phyloP scores from a whole-genome alignment of 1,140 invertebrate genomes.

The Neodiprion fabricii region DNA sequence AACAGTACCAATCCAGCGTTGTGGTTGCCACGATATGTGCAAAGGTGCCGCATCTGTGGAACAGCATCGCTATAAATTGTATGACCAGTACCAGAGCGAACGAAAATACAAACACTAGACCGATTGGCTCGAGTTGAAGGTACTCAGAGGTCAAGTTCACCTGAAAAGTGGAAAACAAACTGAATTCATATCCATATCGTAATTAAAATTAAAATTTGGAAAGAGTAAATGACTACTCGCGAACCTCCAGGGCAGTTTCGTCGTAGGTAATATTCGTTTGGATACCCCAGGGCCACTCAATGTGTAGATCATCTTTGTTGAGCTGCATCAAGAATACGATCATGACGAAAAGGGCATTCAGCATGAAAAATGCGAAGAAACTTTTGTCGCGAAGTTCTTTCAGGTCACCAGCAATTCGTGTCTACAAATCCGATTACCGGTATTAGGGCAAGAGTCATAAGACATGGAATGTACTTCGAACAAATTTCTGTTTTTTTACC shows the following conservation, averaged over 20 bases:
- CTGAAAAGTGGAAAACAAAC: constrained; percentile 38
- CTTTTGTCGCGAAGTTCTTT: constrained; percentile 74
- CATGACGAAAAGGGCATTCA: constrained; percentile 84
- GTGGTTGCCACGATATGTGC: constrained; percentile 84
- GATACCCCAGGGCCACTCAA: constrained; percentile 75
- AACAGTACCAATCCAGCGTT: constrained; percentile 59
- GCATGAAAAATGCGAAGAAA: constrained; percentile 82
- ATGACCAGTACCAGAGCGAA: constrained; percentile 74
- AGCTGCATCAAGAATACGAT: constrained; percentile 81
- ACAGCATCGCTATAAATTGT: constrained; percentile 85
- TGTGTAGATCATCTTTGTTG: constrained; percentile 73
- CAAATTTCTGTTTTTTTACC: constrained; percentile 20
- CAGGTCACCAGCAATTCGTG: constrained; percentile 59
- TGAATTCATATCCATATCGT: constrained; percentile 3
- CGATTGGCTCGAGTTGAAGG: constrained; percentile 78
- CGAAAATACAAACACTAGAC: constrained; percentile 77
- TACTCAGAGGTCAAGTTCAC: constrained; percentile 62
- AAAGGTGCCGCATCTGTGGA: constrained; percentile 85
- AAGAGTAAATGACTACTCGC: neutral
- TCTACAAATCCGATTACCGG: neutral
- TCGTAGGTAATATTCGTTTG: constrained; percentile 71
- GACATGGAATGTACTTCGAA: too few species aligned
- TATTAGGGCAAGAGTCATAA: neutral
- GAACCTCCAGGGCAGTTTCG: constrained; percentile 45
- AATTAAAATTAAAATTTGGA: constrained; percentile 1